Evolutionary conservation across 1,140 invertebrate species (phyloP), one percentile per base, ranked within the genome.

Genomic region (Lasaia peninsularis): DNA sequence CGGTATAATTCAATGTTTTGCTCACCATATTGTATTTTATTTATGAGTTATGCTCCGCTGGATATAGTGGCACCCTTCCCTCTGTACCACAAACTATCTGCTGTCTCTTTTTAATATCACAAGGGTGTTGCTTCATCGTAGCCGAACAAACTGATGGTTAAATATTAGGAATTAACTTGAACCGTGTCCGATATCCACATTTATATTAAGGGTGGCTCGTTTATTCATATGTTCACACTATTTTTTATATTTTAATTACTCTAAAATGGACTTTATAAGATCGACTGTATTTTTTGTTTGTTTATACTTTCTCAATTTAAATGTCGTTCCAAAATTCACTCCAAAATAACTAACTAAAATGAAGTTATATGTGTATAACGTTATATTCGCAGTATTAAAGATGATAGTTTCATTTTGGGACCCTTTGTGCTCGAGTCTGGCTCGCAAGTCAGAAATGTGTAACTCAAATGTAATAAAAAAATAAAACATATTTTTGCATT

Each of bases 21-120:
- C 83, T 88, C 87, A 90, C 87, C 86, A 90, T 90, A 90, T 90
- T 90, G 87, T 88, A 84, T 81, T 88, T 90, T 90, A 90, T 90
- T 90, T 89, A 89, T 89, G 86, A 86, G 82, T 85, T 84, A 87
- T 86, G 78, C 78, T 55, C 74, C 65, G 77, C 73, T 80, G 83
- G 75, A 53, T 70, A 64, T 73, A 24, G 32, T 63, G 32, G 57
- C 52, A 83, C 78, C 67, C 73, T 76, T 71, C 85, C 64, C 52
- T 60, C 63, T 57, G 56, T 54, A 52, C 20, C 21, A 6, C 11
- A 37, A 33, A 49, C 35, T 52, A 73, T 58, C 44, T 54, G 59
- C 58, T 60, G 63, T 80, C 76, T 63, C 67, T 78, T 58, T 79
- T 64, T 58, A 37, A 56, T 64, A 69, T 66, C 56, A 61, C 63